Percentiles rank a stretch among this genome's conserved stretches.
Evolutionary conservation across 2,113 vertebrate species (phyloP).

Genomic region (Daboia siamensis): DNA sequence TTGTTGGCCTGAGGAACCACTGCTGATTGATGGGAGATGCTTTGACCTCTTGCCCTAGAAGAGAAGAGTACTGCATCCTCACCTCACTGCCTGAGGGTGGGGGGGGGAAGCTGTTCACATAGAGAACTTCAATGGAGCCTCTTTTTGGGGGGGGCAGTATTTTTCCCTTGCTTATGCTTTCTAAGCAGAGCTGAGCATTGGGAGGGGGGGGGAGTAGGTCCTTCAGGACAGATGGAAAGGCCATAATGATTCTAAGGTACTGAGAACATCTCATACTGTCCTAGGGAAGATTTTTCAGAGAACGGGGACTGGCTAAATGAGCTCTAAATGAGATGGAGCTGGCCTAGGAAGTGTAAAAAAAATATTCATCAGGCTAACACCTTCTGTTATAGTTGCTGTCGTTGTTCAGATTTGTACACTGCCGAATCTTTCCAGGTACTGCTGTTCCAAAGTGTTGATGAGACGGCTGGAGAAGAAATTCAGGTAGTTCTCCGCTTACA

Average conservation of each 20-base stretch:
- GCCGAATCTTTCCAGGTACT: background rate
- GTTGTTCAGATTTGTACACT: background rate
- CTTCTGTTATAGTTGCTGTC: background rate
- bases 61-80: background rate
- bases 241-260: too few species aligned
- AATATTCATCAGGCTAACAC: background rate
- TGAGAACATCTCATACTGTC: background rate
- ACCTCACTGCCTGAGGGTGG: background rate
- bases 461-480: background rate
- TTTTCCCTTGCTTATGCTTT: background rate
- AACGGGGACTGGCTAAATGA: background rate
- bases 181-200: background rate
- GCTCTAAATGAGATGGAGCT: background rate
- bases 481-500: background rate
- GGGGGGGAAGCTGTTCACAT: background rate
- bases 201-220: background rate
- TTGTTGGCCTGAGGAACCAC: background rate
- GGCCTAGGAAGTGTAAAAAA: background rate
- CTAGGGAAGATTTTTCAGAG: background rate
- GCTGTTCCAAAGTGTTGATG: background rate
- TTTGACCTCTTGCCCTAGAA: background rate
- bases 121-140: background rate
- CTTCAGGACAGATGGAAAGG: background rate
- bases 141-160: background rate
- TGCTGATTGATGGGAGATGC: slow-evolving; percentile 3